Conservation (phyloP, 2,113 vertebrate species). For the Tretioscincus oriximinensis region DNA sequence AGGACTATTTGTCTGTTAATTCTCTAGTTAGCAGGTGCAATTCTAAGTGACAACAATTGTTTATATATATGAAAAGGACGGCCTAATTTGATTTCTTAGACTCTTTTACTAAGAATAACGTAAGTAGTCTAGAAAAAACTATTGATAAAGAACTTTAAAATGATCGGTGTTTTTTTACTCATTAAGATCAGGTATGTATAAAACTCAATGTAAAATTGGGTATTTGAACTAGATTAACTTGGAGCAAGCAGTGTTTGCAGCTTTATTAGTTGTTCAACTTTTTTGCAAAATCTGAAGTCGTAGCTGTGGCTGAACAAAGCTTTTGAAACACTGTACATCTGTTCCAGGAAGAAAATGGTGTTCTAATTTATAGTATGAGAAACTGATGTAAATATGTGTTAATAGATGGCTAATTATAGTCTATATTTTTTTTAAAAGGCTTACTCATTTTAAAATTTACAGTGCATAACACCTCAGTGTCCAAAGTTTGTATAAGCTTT, state of each 20-base stretch:
- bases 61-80: neutral
- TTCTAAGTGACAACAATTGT: neutral
- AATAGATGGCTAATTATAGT: neutral
- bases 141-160: rapidly evolving
- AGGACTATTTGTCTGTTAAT: neutral
- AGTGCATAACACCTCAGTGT: neutral
- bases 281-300: neutral
- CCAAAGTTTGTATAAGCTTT: neutral
- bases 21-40: neutral
- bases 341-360: constrained; percentile 23
- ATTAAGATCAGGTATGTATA: neutral
- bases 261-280: neutral
- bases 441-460: neutral
- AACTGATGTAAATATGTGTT: neutral
- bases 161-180: neutral
- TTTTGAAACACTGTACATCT: neutral
- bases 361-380: neutral
- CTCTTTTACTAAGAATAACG: constrained; percentile 2
- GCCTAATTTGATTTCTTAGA: neutral
- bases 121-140: neutral
- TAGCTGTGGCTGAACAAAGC: neutral
- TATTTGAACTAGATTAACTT: rapidly evolving
- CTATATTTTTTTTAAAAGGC: neutral
- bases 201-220: rapidly evolving
- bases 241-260: neutral